Evolutionary conservation across 2,113 vertebrate genomes (phyloP).

Genomic region (Cottus gobio): DNA sequence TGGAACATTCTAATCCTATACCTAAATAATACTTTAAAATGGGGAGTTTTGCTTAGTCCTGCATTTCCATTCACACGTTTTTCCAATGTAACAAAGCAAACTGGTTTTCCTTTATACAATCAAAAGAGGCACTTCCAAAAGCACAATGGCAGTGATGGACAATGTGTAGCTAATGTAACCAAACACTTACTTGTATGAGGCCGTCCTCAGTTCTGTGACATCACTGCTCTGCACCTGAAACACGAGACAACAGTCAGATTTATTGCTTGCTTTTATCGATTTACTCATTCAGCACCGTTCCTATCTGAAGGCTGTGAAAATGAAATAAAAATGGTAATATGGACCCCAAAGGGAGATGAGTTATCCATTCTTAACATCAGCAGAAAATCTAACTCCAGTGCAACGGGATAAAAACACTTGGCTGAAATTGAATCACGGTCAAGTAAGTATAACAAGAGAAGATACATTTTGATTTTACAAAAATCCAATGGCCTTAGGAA

Average conservation of each 20-base stretch:
- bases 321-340: conserved; percentile 72
- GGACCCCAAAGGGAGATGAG: conserved; percentile 34
- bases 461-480: conserved; percentile 12
- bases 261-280: conserved; percentile 63
- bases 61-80: conserved; percentile 44
- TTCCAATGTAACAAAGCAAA: conserved; percentile 59
- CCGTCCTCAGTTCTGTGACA: conserved; percentile 83
- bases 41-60: conserved; percentile 49
- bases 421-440: conserved; percentile 44
- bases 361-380: conserved; percentile 60
- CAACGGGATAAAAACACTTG: conserved; percentile 39
- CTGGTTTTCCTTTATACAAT: conserved; percentile 14
- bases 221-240: conserved; percentile 84
- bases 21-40: conserved; percentile 72
- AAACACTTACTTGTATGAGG: conserved; percentile 83
- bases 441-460: conserved; percentile 14
- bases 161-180: conserved; percentile 36
- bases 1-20: conserved; percentile 72
- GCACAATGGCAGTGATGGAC: conserved; percentile 17
- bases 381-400: conserved; percentile 54
- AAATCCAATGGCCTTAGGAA: conserved; percentile 29
- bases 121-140: conserved; percentile 39
- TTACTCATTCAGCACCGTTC: conserved; percentile 59
- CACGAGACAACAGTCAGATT: conserved; percentile 74
- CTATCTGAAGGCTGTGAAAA: conserved; percentile 58